Percentiles rank a stretch among this genome's conserved stretches.
Evolutionary conservation across 2,888 invertebrate genomes (phyloP).

Genomic region (Caradrina clavipalpis): DNA sequence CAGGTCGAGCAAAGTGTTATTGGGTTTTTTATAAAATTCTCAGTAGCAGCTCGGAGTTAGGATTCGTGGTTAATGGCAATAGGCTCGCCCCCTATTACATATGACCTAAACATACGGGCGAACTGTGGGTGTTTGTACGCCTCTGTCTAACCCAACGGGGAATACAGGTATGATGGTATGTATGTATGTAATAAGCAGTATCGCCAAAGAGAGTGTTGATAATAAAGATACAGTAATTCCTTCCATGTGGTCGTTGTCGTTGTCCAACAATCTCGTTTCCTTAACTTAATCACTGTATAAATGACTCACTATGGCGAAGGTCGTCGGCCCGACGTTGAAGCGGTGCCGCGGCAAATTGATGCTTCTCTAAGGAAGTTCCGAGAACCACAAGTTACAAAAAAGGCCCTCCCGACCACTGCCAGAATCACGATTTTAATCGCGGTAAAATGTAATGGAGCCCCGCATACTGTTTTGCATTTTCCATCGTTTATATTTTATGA

Average conservation of each 20-base stretch:
- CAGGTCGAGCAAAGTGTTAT: too few relatives aligned
- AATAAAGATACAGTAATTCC: conserved; percentile 37
- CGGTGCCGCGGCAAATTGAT: conserved; percentile 75
- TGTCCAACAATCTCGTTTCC: conserved; percentile 68
- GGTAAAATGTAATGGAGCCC: conserved; percentile 64
- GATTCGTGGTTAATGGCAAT: too few relatives aligned
- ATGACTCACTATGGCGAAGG: conserved; percentile 76
- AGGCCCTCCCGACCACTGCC: conserved; percentile 65
- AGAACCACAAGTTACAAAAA: conserved; percentile 75
- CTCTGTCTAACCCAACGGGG: too few relatives aligned
- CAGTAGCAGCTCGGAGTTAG: too few relatives aligned
- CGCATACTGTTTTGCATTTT: conserved; percentile 48
- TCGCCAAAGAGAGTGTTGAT: neutral
- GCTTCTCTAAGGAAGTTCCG: conserved; percentile 76
- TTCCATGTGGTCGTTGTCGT: conserved; percentile 36
- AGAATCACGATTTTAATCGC: conserved; percentile 72
- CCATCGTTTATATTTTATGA: conserved; percentile 41
- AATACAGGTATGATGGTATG: too few relatives aligned
- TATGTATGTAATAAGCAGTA: neutral
- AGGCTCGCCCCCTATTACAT: too few relatives aligned
- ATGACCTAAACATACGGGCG: too few relatives aligned
- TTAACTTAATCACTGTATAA: conserved; percentile 71
- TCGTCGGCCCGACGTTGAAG: conserved; percentile 74
- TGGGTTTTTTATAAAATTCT: too few relatives aligned
- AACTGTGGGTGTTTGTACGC: too few relatives aligned